Evolutionary conservation across 2,888 invertebrate genomes (phyloP).

Genomic region (Andrena praecox): DNA sequence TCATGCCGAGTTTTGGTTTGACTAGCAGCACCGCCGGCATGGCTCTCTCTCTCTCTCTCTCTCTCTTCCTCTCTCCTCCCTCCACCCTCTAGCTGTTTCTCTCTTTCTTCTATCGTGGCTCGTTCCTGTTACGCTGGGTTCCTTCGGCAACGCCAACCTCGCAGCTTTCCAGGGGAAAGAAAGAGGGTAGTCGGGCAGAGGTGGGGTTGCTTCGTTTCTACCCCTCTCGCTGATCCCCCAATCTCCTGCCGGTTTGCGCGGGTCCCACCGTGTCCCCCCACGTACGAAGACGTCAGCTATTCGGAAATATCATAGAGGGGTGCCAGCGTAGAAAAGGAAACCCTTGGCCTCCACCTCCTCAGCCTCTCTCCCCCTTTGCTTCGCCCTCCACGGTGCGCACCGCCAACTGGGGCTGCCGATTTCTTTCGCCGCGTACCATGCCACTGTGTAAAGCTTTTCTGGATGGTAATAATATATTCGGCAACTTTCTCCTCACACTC

Average conservation of each 20-base stretch:
- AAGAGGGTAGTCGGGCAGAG: constrained; percentile 64
- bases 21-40: constrained; percentile 80
- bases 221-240: constrained; percentile 64
- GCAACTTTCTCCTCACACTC: constrained; percentile 56
- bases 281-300: constrained; percentile 62
- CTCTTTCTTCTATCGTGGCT: constrained; percentile 60
- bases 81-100: constrained; percentile 69
- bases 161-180: constrained; percentile 64
- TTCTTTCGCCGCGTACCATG: constrained; percentile 71
- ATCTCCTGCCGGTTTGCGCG: constrained; percentile 55
- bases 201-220: constrained; percentile 61
- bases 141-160: constrained; percentile 70
- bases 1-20: constrained; percentile 86
- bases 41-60: constrained; percentile 74
- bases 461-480: constrained; percentile 69
- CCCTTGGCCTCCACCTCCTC: constrained; percentile 49
- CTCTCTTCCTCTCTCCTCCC: constrained; percentile 57
- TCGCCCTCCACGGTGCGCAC: constrained; percentile 31
- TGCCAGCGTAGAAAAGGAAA: constrained; percentile 68
- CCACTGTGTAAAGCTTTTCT: constrained; percentile 55
- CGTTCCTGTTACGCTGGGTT: constrained; percentile 71
- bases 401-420: constrained; percentile 61
- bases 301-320: constrained; percentile 71
- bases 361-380: constrained; percentile 21
- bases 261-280: constrained; percentile 37